Conservation (phyloP, 2,888 invertebrate genomes). For the Pyrochroa serraticornis region DNA sequence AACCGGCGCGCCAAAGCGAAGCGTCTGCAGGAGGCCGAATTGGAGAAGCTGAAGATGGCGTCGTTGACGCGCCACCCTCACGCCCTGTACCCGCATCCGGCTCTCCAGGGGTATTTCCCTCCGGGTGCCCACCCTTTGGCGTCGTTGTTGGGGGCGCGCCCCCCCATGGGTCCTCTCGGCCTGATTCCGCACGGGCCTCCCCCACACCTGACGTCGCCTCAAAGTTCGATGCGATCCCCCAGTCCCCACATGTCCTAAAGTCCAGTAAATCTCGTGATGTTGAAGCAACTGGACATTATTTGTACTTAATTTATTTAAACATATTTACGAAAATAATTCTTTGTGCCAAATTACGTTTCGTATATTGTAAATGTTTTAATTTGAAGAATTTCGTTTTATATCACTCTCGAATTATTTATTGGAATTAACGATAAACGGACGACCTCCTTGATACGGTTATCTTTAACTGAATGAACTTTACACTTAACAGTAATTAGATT, state of each 20-base stretch:
- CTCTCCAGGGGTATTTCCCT: slow-evolving; percentile 68
- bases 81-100: slow-evolving; percentile 64
- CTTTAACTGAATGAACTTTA: slow-evolving; percentile 1
- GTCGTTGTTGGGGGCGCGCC: slow-evolving; percentile 58
- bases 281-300: too few relatives aligned
- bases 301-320: too few relatives aligned
- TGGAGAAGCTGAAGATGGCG: slow-evolving; percentile 92
- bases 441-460: slow-evolving; percentile 4
- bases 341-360: slow-evolving; percentile 4
- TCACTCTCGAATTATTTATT: neutral
- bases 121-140: slow-evolving; percentile 65
- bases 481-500: neutral
- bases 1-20: slow-evolving; percentile 96
- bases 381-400: slow-evolving; percentile 1
- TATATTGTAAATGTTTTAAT: slow-evolving; percentile 9
- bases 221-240: slow-evolving; percentile 51
- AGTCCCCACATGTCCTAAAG: slow-evolving; percentile 56
- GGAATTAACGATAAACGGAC: neutral
- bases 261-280: neutral
- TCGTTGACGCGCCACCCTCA: slow-evolving; percentile 68
- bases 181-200: slow-evolving; percentile 59
- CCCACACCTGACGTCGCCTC: slow-evolving; percentile 60
- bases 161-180: slow-evolving; percentile 55
- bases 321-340: neutral
- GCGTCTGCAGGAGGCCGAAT: slow-evolving; percentile 95